Evolutionary conservation across 1,140 invertebrate species (phyloP).

Genomic region (Hydropsyche tenuis): DNA sequence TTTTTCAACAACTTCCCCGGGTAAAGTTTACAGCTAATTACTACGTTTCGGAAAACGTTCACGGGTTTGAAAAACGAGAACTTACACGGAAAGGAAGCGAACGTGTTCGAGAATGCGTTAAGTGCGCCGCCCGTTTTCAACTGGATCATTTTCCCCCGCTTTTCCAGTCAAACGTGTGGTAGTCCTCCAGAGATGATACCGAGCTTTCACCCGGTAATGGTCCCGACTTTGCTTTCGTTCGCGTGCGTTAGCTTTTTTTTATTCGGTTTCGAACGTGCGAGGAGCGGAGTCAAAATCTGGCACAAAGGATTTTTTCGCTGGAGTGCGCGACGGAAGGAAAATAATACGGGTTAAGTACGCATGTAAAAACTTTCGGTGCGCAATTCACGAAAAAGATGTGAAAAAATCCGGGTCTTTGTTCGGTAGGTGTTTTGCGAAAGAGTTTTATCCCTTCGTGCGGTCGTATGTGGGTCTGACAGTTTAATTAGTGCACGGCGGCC

Average conservation of each 20-base stretch:
- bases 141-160: slow-evolving; percentile 11
- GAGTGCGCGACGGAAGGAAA: slow-evolving; percentile 5
- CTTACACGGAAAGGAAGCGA: too few relatives aligned
- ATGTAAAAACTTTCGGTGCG: slow-evolving; percentile 21
- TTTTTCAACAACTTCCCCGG: background rate
- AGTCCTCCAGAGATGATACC: slow-evolving; percentile 17
- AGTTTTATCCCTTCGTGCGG: slow-evolving; percentile 6
- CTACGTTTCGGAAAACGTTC: background rate
- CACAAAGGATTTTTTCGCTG: background rate
- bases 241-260: too few relatives aligned
- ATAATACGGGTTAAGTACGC: slow-evolving; percentile 13
- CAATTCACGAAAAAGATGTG: background rate
- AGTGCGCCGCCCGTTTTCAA: too few relatives aligned
- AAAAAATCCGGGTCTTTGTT: background rate
- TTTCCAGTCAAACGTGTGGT: slow-evolving; percentile 22
- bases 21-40: background rate
- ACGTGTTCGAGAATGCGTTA: too few relatives aligned
- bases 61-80: too few relatives aligned
- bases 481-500: slow-evolving; percentile 35
- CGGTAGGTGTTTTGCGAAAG: slow-evolving; percentile 10
- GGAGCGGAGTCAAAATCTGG: background rate
- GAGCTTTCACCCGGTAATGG: slow-evolving; percentile 17
- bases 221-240: background rate
- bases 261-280: background rate
- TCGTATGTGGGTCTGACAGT: slow-evolving; percentile 39